Percentiles rank a stretch among this genome's conserved stretches.
Evolutionary conservation across 2,113 vertebrate genomes (phyloP).

Genomic region (Ageneiosus marmoratus): DNA sequence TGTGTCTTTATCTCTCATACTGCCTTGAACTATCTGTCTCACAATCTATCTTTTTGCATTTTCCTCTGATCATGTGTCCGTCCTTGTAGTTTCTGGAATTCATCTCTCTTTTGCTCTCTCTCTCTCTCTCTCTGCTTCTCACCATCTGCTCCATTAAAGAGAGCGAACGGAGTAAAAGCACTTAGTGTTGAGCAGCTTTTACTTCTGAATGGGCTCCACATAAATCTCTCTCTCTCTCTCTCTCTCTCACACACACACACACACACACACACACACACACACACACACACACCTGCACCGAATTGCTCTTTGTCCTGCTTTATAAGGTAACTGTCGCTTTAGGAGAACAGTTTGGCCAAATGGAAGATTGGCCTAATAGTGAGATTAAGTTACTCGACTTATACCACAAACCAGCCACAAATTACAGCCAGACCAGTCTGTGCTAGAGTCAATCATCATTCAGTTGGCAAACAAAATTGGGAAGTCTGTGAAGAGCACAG

Average conservation of each 20-base stretch:
- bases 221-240: conserved; percentile 31
- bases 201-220: conserved; percentile 22
- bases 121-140: background rate
- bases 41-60: background rate
- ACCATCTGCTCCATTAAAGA: conserved; percentile 25
- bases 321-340: background rate
- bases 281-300: background rate
- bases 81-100: conserved; percentile 1
- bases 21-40: background rate
- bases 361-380: conserved; percentile 1
- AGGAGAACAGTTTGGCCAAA: background rate
- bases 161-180: conserved; percentile 36
- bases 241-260: background rate
- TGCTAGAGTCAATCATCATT: background rate
- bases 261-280: background rate
- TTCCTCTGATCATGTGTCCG: background rate
- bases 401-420: background rate
- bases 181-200: conserved; percentile 37
- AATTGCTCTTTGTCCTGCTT: background rate
- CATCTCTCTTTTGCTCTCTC: background rate
- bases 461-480: background rate
- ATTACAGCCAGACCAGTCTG: background rate
- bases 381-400: background rate
- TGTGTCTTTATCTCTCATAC: background rate
- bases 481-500: background rate